A percentile compares a stretch with the other conserved stretches of the same genome.
Conservation (phyloP, 2,797 vertebrate species). For the Champsocephalus esox region DNA sequence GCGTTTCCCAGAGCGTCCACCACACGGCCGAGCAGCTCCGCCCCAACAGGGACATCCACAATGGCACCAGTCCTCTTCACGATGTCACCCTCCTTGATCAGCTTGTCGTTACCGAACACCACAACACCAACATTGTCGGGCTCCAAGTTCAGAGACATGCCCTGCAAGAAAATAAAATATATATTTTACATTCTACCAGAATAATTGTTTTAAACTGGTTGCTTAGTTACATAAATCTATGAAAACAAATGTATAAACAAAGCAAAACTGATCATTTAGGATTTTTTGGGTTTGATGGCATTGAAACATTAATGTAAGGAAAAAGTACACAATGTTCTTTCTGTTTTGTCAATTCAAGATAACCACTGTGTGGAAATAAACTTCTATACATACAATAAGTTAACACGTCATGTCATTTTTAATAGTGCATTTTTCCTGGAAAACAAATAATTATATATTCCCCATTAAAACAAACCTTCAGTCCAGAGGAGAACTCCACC, state of each 20-base stretch:
- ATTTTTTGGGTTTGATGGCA: not conserved
- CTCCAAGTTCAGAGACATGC: conserved; percentile 99
- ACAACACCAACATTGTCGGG: conserved; percentile 98
- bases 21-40: conserved; percentile 93
- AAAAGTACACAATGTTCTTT: not conserved
- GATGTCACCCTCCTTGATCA: conserved; percentile 97
- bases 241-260: not conserved
- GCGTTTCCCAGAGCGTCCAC: conserved; percentile 96
- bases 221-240: not conserved
- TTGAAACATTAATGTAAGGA: too few relatives aligned
- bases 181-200: not conserved
- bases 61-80: conserved; percentile 97
- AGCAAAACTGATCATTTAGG: not conserved
- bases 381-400: not conserved
- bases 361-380: too few relatives aligned
- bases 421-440: too few relatives aligned
- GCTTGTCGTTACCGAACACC: conserved; percentile 97
- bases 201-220: not conserved
- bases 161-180: conserved; percentile 75
- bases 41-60: conserved; percentile 95
- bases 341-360: not conserved
- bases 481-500: conserved; percentile 98
- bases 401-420: too few relatives aligned
- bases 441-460: too few relatives aligned
- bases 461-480: conserved; percentile 85